Evolutionary conservation across 2,797 vertebrate species (phyloP), one percentile per base, ranked within the genome.

Genomic region (Pampus argenteus): DNA sequence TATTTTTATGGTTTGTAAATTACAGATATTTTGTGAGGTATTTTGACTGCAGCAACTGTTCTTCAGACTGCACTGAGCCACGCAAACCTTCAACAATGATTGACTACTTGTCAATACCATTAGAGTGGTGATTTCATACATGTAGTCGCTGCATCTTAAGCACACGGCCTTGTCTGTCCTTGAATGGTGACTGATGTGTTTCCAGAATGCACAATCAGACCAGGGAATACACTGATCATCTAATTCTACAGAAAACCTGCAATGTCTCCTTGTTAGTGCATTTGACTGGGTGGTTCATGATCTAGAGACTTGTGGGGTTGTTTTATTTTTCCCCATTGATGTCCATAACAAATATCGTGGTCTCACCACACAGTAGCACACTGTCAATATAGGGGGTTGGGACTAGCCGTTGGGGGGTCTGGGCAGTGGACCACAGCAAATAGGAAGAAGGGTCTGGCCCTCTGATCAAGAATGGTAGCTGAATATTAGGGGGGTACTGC

Each of bases 191-290:
- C 66, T 86, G 78, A 69, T 17, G 13, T 63, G 51, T 69, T 71
- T 72, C 31, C 55, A 71, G 86, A 90, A 91, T 89, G 59, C 80
- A 74, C 71, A 86, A 86, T 86, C 67, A 85, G 74, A 67, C n/a
- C 1, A 17, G 70, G 71, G 76, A 86, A 84, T 68, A 78, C 61
- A 49, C 60, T 63, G 64, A 79, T 58, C 62, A 29, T 47, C 17
- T 58, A 84, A 77, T 80, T 49, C 44, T 0, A 31, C 42, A 42
- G 9, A 78, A 76, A 67, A 18, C 9, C 45, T 31, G 25, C n/a
- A 42, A 45, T 58, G 50, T 18, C 67, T 81, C 36, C 45, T 42
- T 76, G 74, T 74, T 75, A 52, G 70, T 58, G 48, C 48, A 56
- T 81, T 78, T 79, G 66, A 81, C 65, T 54, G 49, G 22, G 48